Conservation (phyloP, 1,140 invertebrate genomes). For the Pygmarrhopalites habei region DNA sequence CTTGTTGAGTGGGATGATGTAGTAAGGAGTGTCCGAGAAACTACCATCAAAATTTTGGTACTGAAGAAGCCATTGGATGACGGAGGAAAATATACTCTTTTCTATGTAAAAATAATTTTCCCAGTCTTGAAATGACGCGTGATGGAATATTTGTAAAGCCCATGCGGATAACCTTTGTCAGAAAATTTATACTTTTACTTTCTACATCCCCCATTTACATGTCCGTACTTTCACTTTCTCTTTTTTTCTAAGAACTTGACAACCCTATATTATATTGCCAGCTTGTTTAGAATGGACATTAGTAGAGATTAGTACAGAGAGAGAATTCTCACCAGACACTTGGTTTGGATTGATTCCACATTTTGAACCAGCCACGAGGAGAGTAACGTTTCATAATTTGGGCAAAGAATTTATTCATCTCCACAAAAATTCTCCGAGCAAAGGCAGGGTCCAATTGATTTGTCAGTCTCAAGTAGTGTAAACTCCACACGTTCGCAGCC, state of each 20-base stretch:
- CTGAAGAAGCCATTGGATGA: conserved; percentile 45
- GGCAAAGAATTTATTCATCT: conserved; percentile 47
- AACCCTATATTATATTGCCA: too few species aligned
- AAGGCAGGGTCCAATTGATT: conserved; percentile 48
- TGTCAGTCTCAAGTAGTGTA: conserved; percentile 54
- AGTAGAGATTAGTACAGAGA: not conserved
- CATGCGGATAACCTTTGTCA: conserved; percentile 52
- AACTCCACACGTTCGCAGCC: conserved; percentile 51
- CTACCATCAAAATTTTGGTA: conserved; percentile 46
- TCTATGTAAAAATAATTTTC: conserved; percentile 50
- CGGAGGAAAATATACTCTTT: conserved; percentile 42
- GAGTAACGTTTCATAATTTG: conserved; percentile 46
- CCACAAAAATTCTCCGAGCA: conserved; percentile 43
- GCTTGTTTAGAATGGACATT: not conserved
- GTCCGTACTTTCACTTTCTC: too few species aligned
- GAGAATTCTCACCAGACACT: conserved; percentile 49
- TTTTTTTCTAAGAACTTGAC: too few species aligned
- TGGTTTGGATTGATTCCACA: conserved; percentile 45
- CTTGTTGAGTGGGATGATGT: conserved; percentile 40
- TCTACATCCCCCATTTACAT: too few species aligned
- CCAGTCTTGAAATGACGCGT: conserved; percentile 51
- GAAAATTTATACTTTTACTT: too few species aligned
- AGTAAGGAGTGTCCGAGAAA: conserved; percentile 46
- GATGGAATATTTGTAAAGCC: conserved; percentile 45
- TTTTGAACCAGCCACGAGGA: conserved; percentile 45